Conservation (phyloP, 1,140 invertebrate genomes). For the Eriosoma lanigerum region DNA sequence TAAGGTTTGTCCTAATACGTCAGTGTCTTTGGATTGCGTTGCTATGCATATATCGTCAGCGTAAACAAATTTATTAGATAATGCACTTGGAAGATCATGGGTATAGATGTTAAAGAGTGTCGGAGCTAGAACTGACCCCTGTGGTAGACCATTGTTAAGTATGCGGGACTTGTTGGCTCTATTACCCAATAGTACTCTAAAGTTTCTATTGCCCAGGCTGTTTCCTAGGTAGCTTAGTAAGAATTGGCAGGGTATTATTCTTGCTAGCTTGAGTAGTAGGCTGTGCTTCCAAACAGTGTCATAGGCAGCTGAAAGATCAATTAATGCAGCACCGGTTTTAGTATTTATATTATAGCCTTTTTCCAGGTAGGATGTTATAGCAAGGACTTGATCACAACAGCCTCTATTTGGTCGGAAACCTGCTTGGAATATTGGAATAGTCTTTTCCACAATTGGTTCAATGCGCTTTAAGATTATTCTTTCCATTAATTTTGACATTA, state of each 20-base stretch:
- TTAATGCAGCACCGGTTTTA: neutral
- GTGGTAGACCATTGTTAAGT: slow-evolving; percentile 34
- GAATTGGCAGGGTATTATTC: neutral
- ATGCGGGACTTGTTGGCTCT: neutral
- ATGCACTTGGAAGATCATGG: neutral
- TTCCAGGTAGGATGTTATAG: neutral
- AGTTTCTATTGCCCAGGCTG: neutral
- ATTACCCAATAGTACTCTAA: neutral
- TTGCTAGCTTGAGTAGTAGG: slow-evolving; percentile 18
- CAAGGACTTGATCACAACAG: neutral
- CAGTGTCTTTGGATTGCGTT: neutral
- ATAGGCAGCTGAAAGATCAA: neutral
- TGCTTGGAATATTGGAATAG: neutral
- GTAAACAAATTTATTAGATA: neutral
- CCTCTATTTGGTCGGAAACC: neutral
- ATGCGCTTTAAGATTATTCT: slow-evolving; percentile 5
- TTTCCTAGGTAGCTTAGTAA: neutral
- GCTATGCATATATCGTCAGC: slow-evolving; percentile 10
- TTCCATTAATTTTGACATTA: neutral
- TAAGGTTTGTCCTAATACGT: neutral
- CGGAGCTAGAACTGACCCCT: slow-evolving; percentile 43
- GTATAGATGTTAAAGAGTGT: slow-evolving; percentile 37
- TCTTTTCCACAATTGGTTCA: neutral
- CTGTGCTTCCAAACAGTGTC: neutral
- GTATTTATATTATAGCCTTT: slow-evolving; percentile 14